These are phyloP conservation scores for Megalops atlanticus DNA, from an alignment of 2,113 vertebrate genomes.

Conservation along the genomic window DNA sequence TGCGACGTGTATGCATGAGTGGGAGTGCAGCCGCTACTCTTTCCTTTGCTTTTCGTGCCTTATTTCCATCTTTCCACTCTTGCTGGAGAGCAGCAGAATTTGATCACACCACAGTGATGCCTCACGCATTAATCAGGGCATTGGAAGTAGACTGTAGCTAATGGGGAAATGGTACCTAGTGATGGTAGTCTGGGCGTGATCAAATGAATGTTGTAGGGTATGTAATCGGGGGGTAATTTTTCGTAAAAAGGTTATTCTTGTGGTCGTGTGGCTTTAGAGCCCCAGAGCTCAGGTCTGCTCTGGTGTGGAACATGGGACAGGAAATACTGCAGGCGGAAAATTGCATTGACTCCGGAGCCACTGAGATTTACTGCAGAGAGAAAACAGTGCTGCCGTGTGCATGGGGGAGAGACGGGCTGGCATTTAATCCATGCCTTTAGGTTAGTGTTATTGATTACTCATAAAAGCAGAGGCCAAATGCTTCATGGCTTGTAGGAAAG, in stretches of 20 bases:
- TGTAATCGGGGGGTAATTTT: neutral
- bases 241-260: neutral
- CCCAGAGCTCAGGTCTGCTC: neutral
- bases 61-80: neutral
- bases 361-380: neutral
- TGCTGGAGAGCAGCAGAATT: neutral
- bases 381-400: neutral
- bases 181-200: neutral
- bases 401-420: neutral
- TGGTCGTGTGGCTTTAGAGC: neutral
- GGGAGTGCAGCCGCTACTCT: too few species aligned
- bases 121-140: neutral
- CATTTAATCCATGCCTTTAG: conserved; percentile 13
- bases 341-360: neutral
- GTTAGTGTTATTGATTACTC: conserved; percentile 7
- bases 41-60: neutral
- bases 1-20: neutral
- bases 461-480: neutral
- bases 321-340: neutral
- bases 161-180: neutral
- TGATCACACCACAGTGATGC: neutral
- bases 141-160: neutral
- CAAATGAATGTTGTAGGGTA: neutral
- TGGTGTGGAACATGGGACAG: neutral
- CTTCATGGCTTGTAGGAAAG: neutral